Evolutionary conservation across 2,888 invertebrate genomes (phyloP).

Genomic region (Andrena chrysosceles): DNA sequence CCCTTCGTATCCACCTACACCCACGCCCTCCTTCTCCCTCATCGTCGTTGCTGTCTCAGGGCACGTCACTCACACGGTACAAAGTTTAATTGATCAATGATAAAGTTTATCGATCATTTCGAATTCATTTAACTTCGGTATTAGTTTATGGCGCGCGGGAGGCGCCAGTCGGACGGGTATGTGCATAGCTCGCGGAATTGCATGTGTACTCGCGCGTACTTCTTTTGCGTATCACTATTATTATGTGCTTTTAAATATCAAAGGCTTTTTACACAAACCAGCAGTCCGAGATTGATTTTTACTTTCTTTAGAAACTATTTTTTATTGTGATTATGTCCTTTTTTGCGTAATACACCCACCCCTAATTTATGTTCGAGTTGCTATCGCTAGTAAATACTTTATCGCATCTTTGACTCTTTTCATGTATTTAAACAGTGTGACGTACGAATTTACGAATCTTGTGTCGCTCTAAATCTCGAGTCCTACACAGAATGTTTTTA

Average conservation of each 20-base stretch:
- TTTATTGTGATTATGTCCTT: too few species aligned
- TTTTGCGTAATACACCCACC: too few species aligned
- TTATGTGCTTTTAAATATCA: neutral
- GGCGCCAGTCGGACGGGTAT: conserved; percentile 52
- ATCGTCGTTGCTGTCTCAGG: conserved; percentile 60
- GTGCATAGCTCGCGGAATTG: conserved; percentile 45
- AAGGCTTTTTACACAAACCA: neutral
- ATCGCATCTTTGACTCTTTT: too few species aligned
- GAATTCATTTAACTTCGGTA: conserved; percentile 85
- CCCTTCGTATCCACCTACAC: conserved; percentile 69
- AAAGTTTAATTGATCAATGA: conserved; percentile 85
- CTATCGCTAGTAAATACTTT: too few species aligned
- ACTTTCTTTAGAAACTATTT: neutral
- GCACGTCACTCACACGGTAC: conserved; percentile 83
- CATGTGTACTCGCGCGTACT: conserved; percentile 18
- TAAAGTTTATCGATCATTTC: conserved; percentile 85
- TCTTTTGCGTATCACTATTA: conserved; percentile 8
- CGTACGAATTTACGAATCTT: too few species aligned
- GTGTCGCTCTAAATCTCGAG: too few species aligned
- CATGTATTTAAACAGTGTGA: too few species aligned
- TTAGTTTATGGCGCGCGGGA: conserved; percentile 79
- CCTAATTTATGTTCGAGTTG: too few species aligned
- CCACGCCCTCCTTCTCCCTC: conserved; percentile 18
- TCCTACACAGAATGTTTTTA: too few species aligned
- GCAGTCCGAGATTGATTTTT: too few species aligned